Evolutionary conservation across 2,888 invertebrate species (phyloP), one percentile per base, ranked within the genome.

Genomic region (Poecilus cupreus): DNA sequence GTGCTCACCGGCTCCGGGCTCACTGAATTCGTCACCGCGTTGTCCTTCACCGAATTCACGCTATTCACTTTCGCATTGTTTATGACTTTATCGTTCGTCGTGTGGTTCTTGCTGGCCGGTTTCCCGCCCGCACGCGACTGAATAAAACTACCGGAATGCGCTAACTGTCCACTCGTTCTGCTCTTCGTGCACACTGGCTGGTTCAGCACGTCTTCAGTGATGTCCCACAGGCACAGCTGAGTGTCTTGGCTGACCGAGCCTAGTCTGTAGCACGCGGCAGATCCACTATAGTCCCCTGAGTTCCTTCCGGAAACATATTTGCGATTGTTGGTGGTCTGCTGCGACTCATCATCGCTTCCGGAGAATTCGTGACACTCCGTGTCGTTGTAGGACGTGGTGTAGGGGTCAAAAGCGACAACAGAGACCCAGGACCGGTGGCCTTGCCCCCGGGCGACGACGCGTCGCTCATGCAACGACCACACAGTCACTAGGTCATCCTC

Each of bases 381-480:
- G 84, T 93, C 93, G 82, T 93, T 92, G 85, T 94, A 94, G 78
- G 93, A 93, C 8, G 95, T 95, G 0, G 94, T 95, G 87, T 94
- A 96, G 0, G 96, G 95, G 89, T 97, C 97, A 87, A 98, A 98
- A 3, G 98, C 96, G 18, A 99, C 98, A 18, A 97, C 97, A 75
- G 97, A 97, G 16, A 99, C 98, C 99, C 99, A 99, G 80, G 98
- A 98, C 85, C 96, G 93, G 89, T 99, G 99, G 0, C 99, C 99
- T 88, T 98, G 98, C 0, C 98, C 99, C 51, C 99, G 91, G n/a
- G 98, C 99, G 5, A 98, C 96, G 4, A 99, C 98, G 70, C 97
- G 91, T 84, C 96, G 93, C 87, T 99, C 98, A 84, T 93, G 92
- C 88, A 98, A 94, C 74, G 97, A 97, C 96, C 98, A 99, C 43